phyloP scores from a whole-genome alignment of 35 echinoderm and acorn worm genomes.

The Lytechinus pictus region DNA sequence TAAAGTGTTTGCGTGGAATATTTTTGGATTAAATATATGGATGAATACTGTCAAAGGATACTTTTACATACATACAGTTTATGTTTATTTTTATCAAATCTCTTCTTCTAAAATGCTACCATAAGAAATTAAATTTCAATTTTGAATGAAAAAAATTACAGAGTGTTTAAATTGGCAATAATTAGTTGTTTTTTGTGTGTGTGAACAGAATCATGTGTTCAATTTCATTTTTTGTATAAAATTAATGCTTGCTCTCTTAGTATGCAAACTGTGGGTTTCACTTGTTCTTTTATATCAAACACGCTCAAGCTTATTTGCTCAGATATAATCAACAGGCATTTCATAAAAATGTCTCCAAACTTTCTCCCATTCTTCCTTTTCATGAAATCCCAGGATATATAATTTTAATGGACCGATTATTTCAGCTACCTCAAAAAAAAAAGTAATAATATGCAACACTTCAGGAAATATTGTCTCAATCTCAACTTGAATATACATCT shows the following conservation, averaged over 20 bases:
- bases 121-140: too few species aligned
- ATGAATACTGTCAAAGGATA: too few species aligned
- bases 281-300: background rate
- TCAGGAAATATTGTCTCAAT: background rate
- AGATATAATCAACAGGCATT: background rate
- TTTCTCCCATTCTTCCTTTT: background rate
- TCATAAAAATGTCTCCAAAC: background rate
- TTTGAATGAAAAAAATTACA: too few species aligned
- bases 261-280: background rate
- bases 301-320: background rate
- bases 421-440: background rate
- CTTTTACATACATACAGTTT: too few species aligned
- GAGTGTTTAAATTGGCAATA: background rate
- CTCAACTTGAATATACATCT: background rate
- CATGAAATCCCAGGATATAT: background rate
- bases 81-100: too few species aligned
- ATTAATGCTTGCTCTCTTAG: background rate
- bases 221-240: background rate
- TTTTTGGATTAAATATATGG: too few species aligned
- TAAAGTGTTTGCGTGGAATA: background rate
- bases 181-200: background rate
- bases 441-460: background rate
- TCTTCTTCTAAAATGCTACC: too few species aligned
- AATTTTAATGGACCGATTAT: background rate
- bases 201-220: background rate